phyloP scores from a whole-genome alignment of 2,113 vertebrate genomes.

The Mustela nigripes region DNA sequence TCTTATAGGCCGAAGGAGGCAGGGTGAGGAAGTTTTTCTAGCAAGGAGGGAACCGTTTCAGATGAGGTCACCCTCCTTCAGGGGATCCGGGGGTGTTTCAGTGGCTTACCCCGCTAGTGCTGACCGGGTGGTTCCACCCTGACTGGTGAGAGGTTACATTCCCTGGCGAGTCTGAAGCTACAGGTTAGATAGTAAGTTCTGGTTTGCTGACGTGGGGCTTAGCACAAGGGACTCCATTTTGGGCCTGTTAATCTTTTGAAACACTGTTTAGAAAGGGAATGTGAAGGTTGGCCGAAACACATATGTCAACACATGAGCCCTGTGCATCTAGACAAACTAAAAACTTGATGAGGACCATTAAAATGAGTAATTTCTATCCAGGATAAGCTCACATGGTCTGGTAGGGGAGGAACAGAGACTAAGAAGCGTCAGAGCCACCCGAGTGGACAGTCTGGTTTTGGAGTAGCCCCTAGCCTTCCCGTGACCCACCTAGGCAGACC shows the following conservation, averaged over 20 bases:
- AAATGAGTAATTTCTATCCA: not conserved
- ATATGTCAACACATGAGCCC: not conserved
- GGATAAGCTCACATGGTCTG: not conserved
- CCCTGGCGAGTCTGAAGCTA: not conserved
- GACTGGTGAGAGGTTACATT: not conserved
- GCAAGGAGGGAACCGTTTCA: not conserved
- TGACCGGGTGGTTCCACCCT: not conserved
- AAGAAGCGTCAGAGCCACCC: not conserved
- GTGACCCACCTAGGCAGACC: not conserved
- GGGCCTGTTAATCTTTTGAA: not conserved
- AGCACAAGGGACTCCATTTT: not conserved
- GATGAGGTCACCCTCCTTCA: not conserved
- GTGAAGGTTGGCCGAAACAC: not conserved
- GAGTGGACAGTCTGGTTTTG: not conserved
- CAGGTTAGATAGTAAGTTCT: not conserved
- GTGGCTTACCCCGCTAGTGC: not conserved
- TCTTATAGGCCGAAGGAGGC: not conserved
- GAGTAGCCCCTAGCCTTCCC: not conserved
- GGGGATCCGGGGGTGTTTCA: not conserved
- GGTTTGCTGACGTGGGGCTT: not conserved
- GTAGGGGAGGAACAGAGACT: not conserved
- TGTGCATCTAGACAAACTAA: not conserved
- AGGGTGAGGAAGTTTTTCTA: not conserved
- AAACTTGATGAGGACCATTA: not conserved
- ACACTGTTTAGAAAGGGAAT: not conserved